phyloP scores from a whole-genome alignment of 1,140 invertebrate species.

The Drosophila parvula region DNA sequence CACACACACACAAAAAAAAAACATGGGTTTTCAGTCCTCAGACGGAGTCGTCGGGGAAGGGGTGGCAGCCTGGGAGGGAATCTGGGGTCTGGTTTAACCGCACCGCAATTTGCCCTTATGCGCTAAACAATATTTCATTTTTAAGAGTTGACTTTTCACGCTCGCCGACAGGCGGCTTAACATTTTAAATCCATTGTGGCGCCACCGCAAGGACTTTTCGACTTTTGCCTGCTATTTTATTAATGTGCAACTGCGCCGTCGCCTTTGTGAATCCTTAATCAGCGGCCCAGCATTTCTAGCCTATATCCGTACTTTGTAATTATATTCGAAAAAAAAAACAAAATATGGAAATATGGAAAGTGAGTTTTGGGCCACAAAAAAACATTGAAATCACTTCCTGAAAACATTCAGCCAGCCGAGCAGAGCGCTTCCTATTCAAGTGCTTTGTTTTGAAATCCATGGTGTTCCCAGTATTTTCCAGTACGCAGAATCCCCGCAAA shows the following conservation, averaged over 20 bases:
- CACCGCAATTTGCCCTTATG: slow-evolving; percentile 62
- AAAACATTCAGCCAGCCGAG: slow-evolving; percentile 3
- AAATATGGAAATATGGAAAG: slow-evolving; percentile 28
- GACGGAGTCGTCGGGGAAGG: not conserved
- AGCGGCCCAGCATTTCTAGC: not conserved
- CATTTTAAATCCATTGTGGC: slow-evolving; percentile 60
- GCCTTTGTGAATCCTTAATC: slow-evolving; percentile 43
- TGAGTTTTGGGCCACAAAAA: slow-evolving; percentile 11
- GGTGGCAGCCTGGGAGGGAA: not conserved
- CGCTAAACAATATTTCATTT: slow-evolving; percentile 75
- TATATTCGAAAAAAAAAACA: slow-evolving; percentile 21
- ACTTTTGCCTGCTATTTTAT: slow-evolving; percentile 34
- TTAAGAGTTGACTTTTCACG: slow-evolving; percentile 66
- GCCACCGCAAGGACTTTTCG: slow-evolving; percentile 42
- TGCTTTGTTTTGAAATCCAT: slow-evolving; percentile 43
- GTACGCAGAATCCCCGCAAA: slow-evolving; percentile 45
- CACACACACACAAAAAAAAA: slow-evolving; percentile 30
- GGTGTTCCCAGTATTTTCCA: slow-evolving; percentile 46
- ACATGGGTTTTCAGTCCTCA: slow-evolving; percentile 9
- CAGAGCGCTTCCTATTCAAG: not conserved
- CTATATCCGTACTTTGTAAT: slow-evolving; percentile 26
- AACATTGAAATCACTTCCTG: slow-evolving; percentile 16
- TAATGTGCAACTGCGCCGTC: slow-evolving; percentile 19
- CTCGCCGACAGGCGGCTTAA: slow-evolving; percentile 52
- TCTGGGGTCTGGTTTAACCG: slow-evolving; percentile 19